Conservation (phyloP, 2,888 invertebrate genomes). For the Callyntrura sp. region DNA sequence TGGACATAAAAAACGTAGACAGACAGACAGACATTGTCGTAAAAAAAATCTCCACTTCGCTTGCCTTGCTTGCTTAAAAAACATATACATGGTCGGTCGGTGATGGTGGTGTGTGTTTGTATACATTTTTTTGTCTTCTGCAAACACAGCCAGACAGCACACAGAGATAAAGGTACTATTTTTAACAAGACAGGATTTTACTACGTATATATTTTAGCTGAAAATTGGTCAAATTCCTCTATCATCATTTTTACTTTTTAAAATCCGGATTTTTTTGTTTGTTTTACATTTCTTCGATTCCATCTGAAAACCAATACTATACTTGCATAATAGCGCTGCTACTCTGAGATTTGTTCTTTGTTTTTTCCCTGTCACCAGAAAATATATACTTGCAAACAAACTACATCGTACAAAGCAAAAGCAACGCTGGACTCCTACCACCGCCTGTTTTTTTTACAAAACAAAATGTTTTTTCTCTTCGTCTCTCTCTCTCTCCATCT, state of each 20-base stretch:
- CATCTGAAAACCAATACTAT: background rate
- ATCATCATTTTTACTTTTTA: background rate
- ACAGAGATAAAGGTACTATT: slow-evolving; percentile 40
- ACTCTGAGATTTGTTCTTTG: slow-evolving; percentile 2
- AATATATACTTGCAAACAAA: too few species aligned
- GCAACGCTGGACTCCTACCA: background rate
- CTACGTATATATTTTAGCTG: slow-evolving; percentile 3
- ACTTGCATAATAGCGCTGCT: background rate
- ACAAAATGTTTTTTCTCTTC: too few species aligned
- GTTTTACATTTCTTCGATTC: background rate
- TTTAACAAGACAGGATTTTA: slow-evolving; percentile 9
- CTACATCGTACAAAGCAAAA: background rate
- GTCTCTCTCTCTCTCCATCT: background rate
- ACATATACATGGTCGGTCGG: background rate
- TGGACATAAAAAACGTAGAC: slow-evolving; percentile 27
- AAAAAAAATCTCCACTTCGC: slow-evolving; percentile 22
- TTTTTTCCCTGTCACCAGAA: too few species aligned
- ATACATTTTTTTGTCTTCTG: slow-evolving; percentile 9
- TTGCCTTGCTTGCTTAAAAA: too few species aligned
- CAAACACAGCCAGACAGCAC: background rate
- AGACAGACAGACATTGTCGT: slow-evolving; percentile 42
- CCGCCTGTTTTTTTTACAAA: too few species aligned
- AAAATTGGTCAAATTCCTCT: slow-evolving; percentile 27
- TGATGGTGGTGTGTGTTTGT: background rate
- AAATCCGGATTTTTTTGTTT: slow-evolving; percentile 51